These are phyloP conservation scores for Diarsia rubi DNA, from an alignment of 2,888 invertebrate species.

Conservation along the genomic window DNA sequence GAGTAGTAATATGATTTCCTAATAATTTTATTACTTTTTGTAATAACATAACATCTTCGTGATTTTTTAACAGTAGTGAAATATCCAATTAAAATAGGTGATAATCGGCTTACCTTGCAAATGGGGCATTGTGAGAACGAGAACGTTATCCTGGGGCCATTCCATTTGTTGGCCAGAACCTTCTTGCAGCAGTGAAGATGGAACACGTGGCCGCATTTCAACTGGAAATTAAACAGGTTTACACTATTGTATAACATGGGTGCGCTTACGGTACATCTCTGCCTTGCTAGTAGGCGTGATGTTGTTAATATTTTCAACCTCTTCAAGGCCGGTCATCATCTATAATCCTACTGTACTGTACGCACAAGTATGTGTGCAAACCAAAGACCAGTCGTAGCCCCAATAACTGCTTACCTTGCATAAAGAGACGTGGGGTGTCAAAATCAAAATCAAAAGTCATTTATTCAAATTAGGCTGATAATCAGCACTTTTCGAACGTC, in stretches of 20 bases:
- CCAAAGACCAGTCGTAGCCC: not conserved
- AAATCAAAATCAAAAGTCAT: no score
- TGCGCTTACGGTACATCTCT: not conserved
- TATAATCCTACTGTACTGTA: not conserved
- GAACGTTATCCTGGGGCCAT: conserved; percentile 98
- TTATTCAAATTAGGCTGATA: no score
- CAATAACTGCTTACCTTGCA: not conserved
- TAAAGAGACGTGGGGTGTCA: no score
- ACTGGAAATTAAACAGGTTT: conserved; percentile 81
- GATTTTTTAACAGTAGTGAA: no score
- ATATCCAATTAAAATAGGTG: no score
- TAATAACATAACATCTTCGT: no score
- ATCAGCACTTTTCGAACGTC: no score
- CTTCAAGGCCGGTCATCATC: not conserved
- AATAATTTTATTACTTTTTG: not conserved
- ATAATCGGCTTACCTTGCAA: conserved; percentile 93
- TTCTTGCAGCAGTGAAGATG: conserved; percentile 97
- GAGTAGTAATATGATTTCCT: not conserved
- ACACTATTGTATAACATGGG: not conserved
- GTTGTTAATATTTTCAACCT: not conserved
- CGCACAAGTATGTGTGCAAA: not conserved
- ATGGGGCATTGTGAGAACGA: conserved; percentile 99
- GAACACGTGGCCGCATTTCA: conserved; percentile 98
- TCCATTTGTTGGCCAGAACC: conserved; percentile 96
- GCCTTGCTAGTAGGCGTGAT: not conserved